These are phyloP conservation scores for Danio choprae DNA, from an alignment of 2,797 vertebrate genomes.

Conservation along the genomic window DNA sequence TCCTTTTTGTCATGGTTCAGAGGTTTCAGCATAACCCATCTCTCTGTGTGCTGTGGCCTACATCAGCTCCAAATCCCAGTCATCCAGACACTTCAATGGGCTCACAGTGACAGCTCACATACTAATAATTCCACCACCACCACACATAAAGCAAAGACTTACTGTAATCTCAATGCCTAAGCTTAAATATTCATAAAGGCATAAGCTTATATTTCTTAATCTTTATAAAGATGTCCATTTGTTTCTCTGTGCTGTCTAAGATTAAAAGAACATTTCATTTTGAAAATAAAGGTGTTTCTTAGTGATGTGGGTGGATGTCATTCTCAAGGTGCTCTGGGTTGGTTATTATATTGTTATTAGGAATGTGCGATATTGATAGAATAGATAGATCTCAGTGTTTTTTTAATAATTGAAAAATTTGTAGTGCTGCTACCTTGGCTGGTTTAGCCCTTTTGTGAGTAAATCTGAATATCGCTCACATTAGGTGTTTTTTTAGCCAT, in stretches of 20 bases:
- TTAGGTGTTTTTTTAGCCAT: too few relatives aligned
- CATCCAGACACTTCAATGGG: constrained; percentile 59
- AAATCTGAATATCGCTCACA: too few relatives aligned
- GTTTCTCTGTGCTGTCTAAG: neutral
- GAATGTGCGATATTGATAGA: too few relatives aligned
- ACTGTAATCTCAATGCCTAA: constrained; percentile 64
- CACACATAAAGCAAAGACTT: constrained; percentile 61
- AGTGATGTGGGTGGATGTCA: neutral
- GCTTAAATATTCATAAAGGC: constrained; percentile 27
- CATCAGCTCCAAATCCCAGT: constrained; percentile 62
- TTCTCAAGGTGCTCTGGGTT: neutral
- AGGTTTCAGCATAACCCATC: constrained; percentile 63
- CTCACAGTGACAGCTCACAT: constrained; percentile 58
- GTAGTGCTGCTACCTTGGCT: too few relatives aligned
- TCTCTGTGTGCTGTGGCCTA: constrained; percentile 50
- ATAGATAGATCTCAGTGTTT: too few relatives aligned
- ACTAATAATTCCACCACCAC: constrained; percentile 34
- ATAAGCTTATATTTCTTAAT: neutral
- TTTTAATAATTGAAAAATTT: too few relatives aligned
- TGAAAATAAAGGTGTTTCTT: neutral
- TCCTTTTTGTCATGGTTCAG: constrained; percentile 63
- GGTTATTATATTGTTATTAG: neutral
- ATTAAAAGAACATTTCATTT: neutral
- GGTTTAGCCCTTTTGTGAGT: too few relatives aligned
- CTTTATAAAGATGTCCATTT: neutral